phyloP scores from a whole-genome alignment of 2,113 vertebrate genomes.

The Triplophysa rosa region DNA sequence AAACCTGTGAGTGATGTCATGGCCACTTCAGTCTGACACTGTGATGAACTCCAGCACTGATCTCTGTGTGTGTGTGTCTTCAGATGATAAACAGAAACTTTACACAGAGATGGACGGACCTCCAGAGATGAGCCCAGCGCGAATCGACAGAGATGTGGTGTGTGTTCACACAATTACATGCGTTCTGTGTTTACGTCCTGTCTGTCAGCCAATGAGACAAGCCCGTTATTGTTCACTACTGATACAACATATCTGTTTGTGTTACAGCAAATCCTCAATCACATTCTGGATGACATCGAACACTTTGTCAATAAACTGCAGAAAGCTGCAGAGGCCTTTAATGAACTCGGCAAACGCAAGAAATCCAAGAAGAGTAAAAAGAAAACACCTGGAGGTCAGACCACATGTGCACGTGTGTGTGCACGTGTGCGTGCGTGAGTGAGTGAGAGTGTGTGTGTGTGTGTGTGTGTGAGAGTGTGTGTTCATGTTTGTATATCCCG shows the following conservation, averaged over 20 bases:
- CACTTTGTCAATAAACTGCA: constrained; percentile 94
- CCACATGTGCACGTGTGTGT: no score
- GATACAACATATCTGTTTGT: not conserved
- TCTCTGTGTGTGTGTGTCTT: constrained; percentile 12
- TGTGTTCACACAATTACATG: constrained; percentile 42
- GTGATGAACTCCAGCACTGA: not conserved
- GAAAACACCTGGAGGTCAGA: constrained; percentile 89
- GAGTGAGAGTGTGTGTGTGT: no score
- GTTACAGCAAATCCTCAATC: constrained; percentile 94
- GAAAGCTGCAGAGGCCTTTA: constrained; percentile 91
- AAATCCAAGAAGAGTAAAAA: constrained; percentile 89
- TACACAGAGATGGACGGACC: constrained; percentile 75
- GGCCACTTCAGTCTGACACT: not conserved
- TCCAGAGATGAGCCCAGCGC: constrained; percentile 77
- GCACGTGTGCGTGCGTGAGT: no score
- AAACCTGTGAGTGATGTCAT: constrained; percentile 79
- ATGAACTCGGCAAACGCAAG: constrained; percentile 87
- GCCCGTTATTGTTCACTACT: not conserved
- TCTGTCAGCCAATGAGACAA: not conserved
- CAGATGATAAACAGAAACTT: constrained; percentile 78
- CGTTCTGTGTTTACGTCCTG: not conserved
- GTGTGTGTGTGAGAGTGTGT: no score
- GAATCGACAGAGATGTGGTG: constrained; percentile 93
- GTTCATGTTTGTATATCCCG: no score
- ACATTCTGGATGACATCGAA: constrained; percentile 96